phyloP scores from a whole-genome alignment of 2,888 invertebrate species.

The Charanyca ferruginea region DNA sequence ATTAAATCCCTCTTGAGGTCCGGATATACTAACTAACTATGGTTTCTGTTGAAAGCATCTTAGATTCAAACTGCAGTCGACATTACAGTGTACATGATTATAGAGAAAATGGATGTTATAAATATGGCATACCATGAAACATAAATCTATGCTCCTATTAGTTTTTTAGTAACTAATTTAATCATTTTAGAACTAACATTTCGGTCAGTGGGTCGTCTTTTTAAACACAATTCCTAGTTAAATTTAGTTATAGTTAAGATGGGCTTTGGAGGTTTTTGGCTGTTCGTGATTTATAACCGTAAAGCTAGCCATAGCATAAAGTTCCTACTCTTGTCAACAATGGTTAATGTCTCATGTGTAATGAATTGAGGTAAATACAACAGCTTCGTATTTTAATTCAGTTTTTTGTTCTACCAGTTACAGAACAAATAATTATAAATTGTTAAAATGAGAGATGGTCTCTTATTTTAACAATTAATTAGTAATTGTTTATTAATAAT shows the following conservation, averaged over 20 bases:
- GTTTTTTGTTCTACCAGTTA: no score
- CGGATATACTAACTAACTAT: no score
- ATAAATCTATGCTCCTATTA: neutral
- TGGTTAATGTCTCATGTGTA: neutral
- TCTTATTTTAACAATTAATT: no score
- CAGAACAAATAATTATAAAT: no score
- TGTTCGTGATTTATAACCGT: neutral
- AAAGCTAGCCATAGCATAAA: neutral
- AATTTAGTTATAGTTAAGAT: neutral
- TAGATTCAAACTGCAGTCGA: neutral
- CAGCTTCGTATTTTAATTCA: no score
- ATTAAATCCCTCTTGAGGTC: neutral
- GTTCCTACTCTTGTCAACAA: neutral
- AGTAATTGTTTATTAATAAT: no score
- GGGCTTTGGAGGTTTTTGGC: neutral
- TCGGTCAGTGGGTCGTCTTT: no score
- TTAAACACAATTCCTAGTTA: neutral
- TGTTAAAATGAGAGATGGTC: no score
- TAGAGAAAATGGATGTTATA: neutral
- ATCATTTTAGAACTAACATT: neutral
- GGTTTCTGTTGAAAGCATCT: neutral
- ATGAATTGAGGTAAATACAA: no score
- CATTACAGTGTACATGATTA: neutral
- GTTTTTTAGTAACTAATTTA: neutral
- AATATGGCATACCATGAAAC: neutral